Evolutionary conservation across 2,113 vertebrate species (phyloP).

Genomic region (Brachyistius frenatus): DNA sequence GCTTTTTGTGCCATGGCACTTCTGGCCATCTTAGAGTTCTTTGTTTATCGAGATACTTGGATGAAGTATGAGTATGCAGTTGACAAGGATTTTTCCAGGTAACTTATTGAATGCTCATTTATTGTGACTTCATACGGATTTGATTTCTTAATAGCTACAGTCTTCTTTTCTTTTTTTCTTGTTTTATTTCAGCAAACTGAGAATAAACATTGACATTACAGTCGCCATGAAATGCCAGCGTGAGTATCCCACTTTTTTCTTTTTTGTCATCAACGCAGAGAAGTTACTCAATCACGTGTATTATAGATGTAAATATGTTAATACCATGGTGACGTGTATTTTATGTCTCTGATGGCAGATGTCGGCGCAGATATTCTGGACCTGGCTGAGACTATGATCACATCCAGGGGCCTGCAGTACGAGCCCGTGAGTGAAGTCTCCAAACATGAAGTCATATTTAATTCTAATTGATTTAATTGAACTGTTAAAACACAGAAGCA

Average conservation of each 20-base stretch:
- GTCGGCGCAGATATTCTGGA: conserved; percentile 97
- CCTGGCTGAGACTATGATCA: conserved; percentile 97
- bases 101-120: neutral
- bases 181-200: conserved; percentile 90
- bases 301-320: neutral
- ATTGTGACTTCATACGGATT: neutral
- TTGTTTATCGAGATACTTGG: conserved; percentile 95
- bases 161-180: conserved; percentile 14
- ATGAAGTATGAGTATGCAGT: conserved; percentile 98
- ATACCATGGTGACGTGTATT: neutral
- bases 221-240: conserved; percentile 98
- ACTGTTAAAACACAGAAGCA: no score
- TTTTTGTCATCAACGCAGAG: neutral
- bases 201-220: conserved; percentile 97
- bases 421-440: conserved; percentile 89
- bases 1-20: conserved; percentile 93
- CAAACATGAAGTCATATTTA: neutral
- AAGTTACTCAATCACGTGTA: neutral
- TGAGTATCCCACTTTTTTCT: conserved; percentile 83
- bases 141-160: neutral
- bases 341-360: conserved; percentile 78
- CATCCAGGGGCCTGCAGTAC: conserved; percentile 92
- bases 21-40: conserved; percentile 94
- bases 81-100: conserved; percentile 98
- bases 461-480: no score